phyloP scores from a whole-genome alignment of 2,888 invertebrate genomes.

The Dyspetes luteomarginatus region DNA sequence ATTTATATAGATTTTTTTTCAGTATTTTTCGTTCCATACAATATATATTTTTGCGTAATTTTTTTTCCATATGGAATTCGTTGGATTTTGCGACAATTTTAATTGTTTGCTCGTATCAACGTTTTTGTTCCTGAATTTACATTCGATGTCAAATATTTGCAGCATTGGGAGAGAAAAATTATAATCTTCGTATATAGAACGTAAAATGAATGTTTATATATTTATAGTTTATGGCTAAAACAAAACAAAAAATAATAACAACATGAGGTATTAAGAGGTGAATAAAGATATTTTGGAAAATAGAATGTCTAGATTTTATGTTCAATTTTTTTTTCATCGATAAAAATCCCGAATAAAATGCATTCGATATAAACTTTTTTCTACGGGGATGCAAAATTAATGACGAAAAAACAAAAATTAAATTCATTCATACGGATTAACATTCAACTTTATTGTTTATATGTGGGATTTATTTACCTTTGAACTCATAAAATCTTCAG shows the following conservation, averaged over 20 bases:
- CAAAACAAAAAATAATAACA: too few species aligned
- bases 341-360: too few species aligned
- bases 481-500: constrained; percentile 21
- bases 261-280: background rate
- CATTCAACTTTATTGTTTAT: constrained; percentile 28
- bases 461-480: constrained; percentile 32
- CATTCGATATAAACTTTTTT: background rate
- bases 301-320: background rate
- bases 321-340: background rate
- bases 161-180: background rate
- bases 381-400: background rate
- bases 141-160: background rate
- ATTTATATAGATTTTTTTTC: too few species aligned
- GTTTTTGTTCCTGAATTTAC: too few species aligned
- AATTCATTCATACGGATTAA: constrained; percentile 29
- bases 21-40: too few species aligned
- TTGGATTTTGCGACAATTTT: too few species aligned
- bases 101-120: too few species aligned
- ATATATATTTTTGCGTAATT: too few species aligned
- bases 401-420: background rate
- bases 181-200: background rate
- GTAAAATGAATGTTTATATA: constrained; percentile 51
- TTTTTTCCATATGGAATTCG: too few species aligned
- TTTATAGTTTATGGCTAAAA: constrained; percentile 36
- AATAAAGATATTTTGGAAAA: constrained; percentile 30